Percentiles rank a stretch among this genome's conserved stretches.
These are phyloP conservation scores for Mesocricetus auratus DNA, from an alignment of 2,113 vertebrate genomes.

Conservation along the genomic window DNA sequence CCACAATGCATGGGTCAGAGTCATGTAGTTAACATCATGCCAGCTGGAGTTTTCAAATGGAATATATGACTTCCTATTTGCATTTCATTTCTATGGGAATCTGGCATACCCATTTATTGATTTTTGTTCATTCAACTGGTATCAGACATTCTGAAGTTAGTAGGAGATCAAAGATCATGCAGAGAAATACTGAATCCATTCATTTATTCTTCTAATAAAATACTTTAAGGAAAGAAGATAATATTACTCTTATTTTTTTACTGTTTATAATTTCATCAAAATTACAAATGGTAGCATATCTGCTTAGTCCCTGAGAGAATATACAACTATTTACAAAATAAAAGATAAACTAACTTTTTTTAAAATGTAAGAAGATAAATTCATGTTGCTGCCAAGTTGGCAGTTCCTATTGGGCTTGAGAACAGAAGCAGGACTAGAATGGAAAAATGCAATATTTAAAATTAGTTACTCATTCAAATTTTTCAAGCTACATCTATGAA, in stretches of 20 bases:
- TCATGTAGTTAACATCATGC: background rate
- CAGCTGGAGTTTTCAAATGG: background rate
- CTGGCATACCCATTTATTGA: background rate
- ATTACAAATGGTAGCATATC: background rate
- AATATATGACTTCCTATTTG: background rate
- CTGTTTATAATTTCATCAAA: background rate
- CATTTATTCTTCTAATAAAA: slow-evolving; percentile 25
- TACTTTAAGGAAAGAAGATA: slow-evolving; percentile 6
- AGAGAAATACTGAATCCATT: background rate
- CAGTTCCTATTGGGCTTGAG: background rate
- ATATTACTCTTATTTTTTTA: slow-evolving; percentile 23
- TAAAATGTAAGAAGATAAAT: background rate
- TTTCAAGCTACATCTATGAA: background rate
- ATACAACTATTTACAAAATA: background rate
- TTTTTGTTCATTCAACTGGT: background rate
- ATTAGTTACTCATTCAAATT: background rate
- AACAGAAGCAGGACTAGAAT: background rate
- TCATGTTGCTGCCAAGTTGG: background rate
- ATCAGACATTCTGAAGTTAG: slow-evolving; percentile 3
- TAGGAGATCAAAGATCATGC: background rate
- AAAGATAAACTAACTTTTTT: background rate
- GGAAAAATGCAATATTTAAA: background rate
- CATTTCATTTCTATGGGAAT: slow-evolving; percentile 13
- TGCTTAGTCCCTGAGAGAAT: background rate
- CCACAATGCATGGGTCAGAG: background rate